Conservation (phyloP, 2,888 invertebrate species). For the Temnothorax ravouxi region DNA sequence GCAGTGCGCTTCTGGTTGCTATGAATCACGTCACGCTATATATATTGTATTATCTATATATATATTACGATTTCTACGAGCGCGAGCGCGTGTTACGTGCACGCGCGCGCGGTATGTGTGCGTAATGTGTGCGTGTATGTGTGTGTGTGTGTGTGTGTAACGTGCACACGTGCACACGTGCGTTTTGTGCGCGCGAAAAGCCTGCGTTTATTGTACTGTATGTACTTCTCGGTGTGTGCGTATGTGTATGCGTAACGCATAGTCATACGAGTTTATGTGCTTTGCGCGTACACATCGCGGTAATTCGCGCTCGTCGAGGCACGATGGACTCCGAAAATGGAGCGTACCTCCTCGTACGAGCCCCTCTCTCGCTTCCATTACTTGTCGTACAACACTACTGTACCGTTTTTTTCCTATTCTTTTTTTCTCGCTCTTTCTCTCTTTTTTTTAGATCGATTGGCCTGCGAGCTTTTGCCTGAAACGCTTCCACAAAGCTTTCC, state of each 20-base stretch:
- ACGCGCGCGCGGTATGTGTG: slow-evolving; percentile 54
- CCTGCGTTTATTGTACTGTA: slow-evolving; percentile 51
- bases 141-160: slow-evolving; percentile 43
- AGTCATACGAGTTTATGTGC: slow-evolving; percentile 42
- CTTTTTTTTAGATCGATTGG: slow-evolving; percentile 61
- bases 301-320: slow-evolving; percentile 68
- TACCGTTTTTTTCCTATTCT: slow-evolving; percentile 13
- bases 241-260: slow-evolving; percentile 7
- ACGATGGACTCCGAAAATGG: slow-evolving; percentile 60
- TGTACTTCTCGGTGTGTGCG: slow-evolving; percentile 41
- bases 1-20: slow-evolving; percentile 85
- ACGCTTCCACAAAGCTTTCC: slow-evolving; percentile 66
- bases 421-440: slow-evolving; percentile 27
- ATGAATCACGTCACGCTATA: slow-evolving; percentile 71
- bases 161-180: slow-evolving; percentile 19
- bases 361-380: slow-evolving; percentile 70
- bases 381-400: slow-evolving; percentile 61
- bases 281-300: slow-evolving; percentile 65
- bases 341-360: slow-evolving; percentile 67
- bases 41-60: slow-evolving; percentile 53
- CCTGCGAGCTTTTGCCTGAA: slow-evolving; percentile 71
- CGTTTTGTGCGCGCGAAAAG: slow-evolving; percentile 18
- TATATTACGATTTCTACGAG: slow-evolving; percentile 23
- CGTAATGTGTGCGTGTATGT: slow-evolving; percentile 38
- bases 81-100: slow-evolving; percentile 46